phyloP scores from a whole-genome alignment of 2,113 vertebrate genomes.

The Vanacampus margaritifer region DNA sequence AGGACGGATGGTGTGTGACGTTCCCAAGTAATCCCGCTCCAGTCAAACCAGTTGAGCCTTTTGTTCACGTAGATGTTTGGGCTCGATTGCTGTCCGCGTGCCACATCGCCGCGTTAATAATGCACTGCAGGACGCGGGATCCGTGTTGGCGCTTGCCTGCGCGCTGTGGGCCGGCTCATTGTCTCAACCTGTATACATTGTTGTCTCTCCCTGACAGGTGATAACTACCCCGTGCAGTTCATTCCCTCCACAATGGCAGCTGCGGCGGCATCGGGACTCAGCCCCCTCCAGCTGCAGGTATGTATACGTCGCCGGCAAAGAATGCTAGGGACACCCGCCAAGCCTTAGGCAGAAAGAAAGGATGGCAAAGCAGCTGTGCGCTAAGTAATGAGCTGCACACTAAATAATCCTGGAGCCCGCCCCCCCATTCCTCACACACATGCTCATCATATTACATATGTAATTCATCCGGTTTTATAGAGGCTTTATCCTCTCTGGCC shows the following conservation, averaged over 20 bases:
- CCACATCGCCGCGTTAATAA: slow-evolving; percentile 51
- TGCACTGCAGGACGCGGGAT: slow-evolving; percentile 68
- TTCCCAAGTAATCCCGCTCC: slow-evolving; percentile 78
- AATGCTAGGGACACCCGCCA: slow-evolving; percentile 83
- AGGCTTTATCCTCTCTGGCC: slow-evolving; percentile 64
- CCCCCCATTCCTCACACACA: slow-evolving; percentile 63
- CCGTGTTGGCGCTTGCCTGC: slow-evolving; percentile 90
- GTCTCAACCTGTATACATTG: slow-evolving; percentile 98
- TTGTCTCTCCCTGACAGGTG: slow-evolving; percentile 87
- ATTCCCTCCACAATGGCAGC: slow-evolving; percentile 99
- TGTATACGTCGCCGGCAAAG: slow-evolving; percentile 82
- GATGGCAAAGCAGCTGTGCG: slow-evolving; percentile 91
- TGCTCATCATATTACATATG: slow-evolving; percentile 88
- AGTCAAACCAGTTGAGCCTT: slow-evolving; percentile 81
- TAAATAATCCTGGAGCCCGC: slow-evolving; percentile 81
- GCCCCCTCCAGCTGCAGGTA: slow-evolving; percentile 99
- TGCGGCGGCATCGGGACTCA: slow-evolving; percentile 99
- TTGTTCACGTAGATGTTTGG: slow-evolving; percentile 97
- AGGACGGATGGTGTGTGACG: slow-evolving; percentile 32
- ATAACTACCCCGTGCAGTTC: slow-evolving; percentile 99
- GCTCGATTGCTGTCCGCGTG: slow-evolving; percentile 67
- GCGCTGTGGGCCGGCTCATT: slow-evolving; percentile 83
- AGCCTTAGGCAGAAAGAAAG: slow-evolving; percentile 77
- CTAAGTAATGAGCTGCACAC: slow-evolving; percentile 88
- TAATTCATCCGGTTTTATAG: slow-evolving; percentile 71